A percentile compares a stretch with the other conserved stretches of the same genome.
Evolutionary conservation across 2,888 invertebrate species (phyloP).

Genomic region (Caradrina clavipalpis): DNA sequence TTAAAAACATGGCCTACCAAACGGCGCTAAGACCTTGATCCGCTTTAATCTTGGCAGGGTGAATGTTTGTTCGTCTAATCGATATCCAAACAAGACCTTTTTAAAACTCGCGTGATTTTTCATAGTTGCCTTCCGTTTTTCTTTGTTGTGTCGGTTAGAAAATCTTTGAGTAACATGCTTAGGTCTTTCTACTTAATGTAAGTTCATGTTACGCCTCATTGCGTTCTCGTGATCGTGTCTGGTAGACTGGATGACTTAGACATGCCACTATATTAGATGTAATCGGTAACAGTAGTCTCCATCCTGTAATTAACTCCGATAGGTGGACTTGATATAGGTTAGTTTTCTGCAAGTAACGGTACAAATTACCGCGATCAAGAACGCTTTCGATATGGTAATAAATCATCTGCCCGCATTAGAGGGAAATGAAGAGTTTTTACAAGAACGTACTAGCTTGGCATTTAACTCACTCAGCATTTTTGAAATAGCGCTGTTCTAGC

Average conservation of each 20-base stretch:
- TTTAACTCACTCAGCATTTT: conserved; percentile 24
- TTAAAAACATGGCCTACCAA: conserved; percentile 19
- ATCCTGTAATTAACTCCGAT: conserved; percentile 61
- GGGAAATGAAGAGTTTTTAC: conserved; percentile 43
- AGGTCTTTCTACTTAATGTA: conserved; percentile 11
- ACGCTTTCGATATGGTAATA: conserved; percentile 58
- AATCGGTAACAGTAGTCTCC: conserved; percentile 43
- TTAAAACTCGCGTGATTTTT: conserved; percentile 2
- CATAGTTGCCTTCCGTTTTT: conserved; percentile 15
- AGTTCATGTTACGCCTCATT: conserved; percentile 19
- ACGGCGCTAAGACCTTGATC: conserved; percentile 48
- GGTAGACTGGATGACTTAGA: conserved; percentile 30
- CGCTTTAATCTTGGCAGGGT: conserved; percentile 43
- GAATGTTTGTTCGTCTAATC: conserved; percentile 50
- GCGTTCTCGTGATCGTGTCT: conserved; percentile 16
- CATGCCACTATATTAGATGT: conserved; percentile 48
- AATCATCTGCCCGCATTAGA: conserved; percentile 58
- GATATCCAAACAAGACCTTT: conserved; percentile 46
- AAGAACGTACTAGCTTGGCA: conserved; percentile 15
- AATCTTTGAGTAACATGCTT: conserved; percentile 14
- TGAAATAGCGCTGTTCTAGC: not conserved
- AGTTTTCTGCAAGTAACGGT: conserved; percentile 68
- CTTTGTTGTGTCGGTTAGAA: conserved; percentile 11
- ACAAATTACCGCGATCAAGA: conserved; percentile 63
- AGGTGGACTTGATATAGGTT: conserved; percentile 58